Evolutionary conservation across 2,888 invertebrate genomes (phyloP).

Genomic region (Siphlonurus alternatus): DNA sequence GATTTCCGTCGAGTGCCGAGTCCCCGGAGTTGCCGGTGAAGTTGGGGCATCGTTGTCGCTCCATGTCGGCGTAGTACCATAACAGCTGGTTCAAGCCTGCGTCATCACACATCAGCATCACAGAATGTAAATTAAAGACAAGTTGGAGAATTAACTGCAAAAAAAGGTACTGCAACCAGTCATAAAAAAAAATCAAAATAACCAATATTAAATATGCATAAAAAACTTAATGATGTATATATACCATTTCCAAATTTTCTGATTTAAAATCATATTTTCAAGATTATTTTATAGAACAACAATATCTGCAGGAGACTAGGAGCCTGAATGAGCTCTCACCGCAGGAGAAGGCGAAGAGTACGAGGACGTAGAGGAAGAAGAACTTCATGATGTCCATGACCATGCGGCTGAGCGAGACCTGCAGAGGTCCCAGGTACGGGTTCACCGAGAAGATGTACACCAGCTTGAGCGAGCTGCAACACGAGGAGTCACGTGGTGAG

Average conservation of each 20-base stretch:
- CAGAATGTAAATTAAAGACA: no score
- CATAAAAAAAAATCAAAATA: no score
- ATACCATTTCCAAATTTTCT: no score
- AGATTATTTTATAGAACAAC: no score
- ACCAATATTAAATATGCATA: no score
- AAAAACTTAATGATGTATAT: no score
- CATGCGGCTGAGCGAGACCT: conserved; percentile 40
- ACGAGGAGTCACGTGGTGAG: no score
- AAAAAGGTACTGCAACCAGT: no score
- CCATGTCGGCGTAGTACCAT: conserved; percentile 32
- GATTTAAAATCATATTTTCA: no score
- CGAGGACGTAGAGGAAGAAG: conserved; percentile 35
- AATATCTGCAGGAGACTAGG: no score
- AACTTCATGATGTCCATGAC: conserved; percentile 42
- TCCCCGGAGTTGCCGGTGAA: not conserved
- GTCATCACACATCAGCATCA: no score
- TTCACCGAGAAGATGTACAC: conserved; percentile 45
- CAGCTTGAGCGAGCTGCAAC: conserved; percentile 35
- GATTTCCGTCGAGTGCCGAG: not conserved
- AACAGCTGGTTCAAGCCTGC: conserved; percentile 38
- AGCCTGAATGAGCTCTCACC: conserved; percentile 22
- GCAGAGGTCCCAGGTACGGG: conserved; percentile 40
- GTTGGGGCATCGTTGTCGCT: conserved; percentile 21
- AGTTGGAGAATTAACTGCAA: no score
- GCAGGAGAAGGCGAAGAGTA: conserved; percentile 41